These are phyloP conservation scores for Sarcophaga bullata DNA, from an alignment of 1,140 invertebrate species.

Conservation along the genomic window DNA sequence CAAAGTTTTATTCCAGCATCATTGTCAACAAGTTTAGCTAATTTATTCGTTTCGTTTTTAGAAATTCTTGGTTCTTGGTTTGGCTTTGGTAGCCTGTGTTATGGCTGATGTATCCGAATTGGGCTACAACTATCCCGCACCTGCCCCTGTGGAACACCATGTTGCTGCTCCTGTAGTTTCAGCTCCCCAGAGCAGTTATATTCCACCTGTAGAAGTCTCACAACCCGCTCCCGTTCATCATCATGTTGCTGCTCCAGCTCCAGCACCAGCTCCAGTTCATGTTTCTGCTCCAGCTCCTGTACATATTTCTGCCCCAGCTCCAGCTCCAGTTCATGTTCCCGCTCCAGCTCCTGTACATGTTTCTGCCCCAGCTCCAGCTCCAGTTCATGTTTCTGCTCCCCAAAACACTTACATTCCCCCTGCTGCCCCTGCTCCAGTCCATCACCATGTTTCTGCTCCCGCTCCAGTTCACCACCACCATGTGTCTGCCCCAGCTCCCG, in stretches of 20 bases:
- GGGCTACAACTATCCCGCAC: slow-evolving; percentile 41
- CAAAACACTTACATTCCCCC: slow-evolving; percentile 18
- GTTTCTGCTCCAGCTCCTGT: slow-evolving; percentile 29
- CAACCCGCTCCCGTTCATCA: not conserved
- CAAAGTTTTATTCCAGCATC: not conserved
- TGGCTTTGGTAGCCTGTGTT: slow-evolving; percentile 39
- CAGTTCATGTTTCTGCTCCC: slow-evolving; percentile 5
- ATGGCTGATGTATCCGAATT: slow-evolving; percentile 42
- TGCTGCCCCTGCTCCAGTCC: not conserved
- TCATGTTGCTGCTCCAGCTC: not conserved
- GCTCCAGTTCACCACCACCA: slow-evolving; percentile 18
- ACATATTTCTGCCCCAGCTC: not conserved
- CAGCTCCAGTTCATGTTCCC: not conserved
- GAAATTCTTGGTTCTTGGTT: slow-evolving; percentile 42
- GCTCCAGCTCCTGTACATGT: slow-evolving; percentile 10
- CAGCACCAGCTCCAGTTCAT: not conserved
- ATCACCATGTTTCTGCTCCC: slow-evolving; percentile 1
- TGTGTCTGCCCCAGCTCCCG: slow-evolving; percentile 23
- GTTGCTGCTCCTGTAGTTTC: slow-evolving; percentile 5
- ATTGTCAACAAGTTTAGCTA: not conserved
- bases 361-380: not conserved
- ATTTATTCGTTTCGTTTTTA: not conserved
- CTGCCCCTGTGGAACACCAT: slow-evolving; percentile 17
- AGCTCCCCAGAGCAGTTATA: not conserved
- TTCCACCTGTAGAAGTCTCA: too few relatives aligned